Evolutionary conservation across 2,888 invertebrate genomes (phyloP).

Genomic region (Vesta saturnalis): DNA sequence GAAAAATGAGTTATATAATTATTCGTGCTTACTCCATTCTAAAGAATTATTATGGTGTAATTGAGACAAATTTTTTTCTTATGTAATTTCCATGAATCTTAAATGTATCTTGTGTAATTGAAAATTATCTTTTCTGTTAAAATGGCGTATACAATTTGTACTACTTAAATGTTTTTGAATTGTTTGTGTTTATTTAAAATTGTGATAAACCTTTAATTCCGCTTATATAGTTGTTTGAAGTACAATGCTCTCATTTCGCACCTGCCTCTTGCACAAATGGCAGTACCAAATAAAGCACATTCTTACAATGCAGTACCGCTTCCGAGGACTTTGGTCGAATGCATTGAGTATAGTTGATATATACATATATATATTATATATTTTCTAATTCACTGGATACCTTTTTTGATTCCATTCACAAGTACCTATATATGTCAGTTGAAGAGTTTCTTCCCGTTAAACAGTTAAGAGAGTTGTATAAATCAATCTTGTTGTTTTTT

Average conservation of each 20-base stretch:
- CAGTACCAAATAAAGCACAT: conserved; percentile 50
- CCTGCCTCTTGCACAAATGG: conserved; percentile 56
- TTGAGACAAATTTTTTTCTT: conserved; percentile 25
- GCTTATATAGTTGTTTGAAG: conserved; percentile 47
- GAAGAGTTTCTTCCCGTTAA: conserved; percentile 55
- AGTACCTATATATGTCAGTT: conserved; percentile 54
- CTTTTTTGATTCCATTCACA: conserved; percentile 55
- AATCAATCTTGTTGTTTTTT: conserved; percentile 60
- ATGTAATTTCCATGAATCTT: conserved; percentile 34
- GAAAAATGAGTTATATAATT: conserved; percentile 18
- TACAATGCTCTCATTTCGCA: conserved; percentile 53
- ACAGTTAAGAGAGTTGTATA: conserved; percentile 57
- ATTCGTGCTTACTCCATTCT: conserved; percentile 41
- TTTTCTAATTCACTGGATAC: conserved; percentile 56
- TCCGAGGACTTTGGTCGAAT: conserved; percentile 51
- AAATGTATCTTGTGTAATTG: conserved; percentile 37
- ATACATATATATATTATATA: conserved; percentile 32
- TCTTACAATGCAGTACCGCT: conserved; percentile 49
- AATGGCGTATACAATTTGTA: conserved; percentile 1
- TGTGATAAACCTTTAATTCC: conserved; percentile 50
- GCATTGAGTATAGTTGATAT: conserved; percentile 54
- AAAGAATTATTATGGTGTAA: conserved; percentile 35
- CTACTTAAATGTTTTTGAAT: conserved; percentile 15
- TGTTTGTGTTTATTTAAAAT: conserved; percentile 44
- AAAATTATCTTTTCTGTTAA: conserved; percentile 16